A percentile compares a stretch with the other conserved stretches of the same genome.
Conservation (phyloP, 2,888 invertebrate genomes). For the Phyto melanocephala region DNA sequence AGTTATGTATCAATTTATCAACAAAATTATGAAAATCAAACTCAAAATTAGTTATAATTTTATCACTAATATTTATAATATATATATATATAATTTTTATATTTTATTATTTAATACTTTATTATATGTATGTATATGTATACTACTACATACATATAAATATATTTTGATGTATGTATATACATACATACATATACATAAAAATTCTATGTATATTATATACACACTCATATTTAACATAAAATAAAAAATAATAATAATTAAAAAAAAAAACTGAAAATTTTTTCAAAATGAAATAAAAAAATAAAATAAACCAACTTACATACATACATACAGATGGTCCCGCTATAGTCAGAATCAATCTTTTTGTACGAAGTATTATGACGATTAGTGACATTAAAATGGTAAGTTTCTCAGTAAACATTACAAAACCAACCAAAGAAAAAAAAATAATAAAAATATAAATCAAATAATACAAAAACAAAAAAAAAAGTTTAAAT, state of each 20-base stretch:
- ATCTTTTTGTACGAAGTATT: constrained; percentile 98
- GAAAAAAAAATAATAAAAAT: constrained; percentile 45
- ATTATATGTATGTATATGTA: background rate
- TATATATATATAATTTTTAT: background rate
- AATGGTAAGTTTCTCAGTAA: constrained; percentile 90
- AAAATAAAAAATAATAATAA: constrained; percentile 26
- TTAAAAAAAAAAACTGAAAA: constrained; percentile 35
- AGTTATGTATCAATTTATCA: constrained; percentile 12
- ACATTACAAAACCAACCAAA: constrained; percentile 62
- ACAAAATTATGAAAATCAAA: background rate
- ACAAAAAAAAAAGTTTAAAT: no score
- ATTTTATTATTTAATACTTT: background rate
- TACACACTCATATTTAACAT: constrained; percentile 6
- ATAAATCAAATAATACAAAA: constrained; percentile 47
- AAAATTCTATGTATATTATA: constrained; percentile 33
- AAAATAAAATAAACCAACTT: constrained; percentile 59
- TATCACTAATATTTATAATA: background rate
- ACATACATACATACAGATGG: constrained; percentile 84
- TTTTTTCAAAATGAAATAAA: constrained; percentile 53
- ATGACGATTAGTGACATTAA: constrained; percentile 99
- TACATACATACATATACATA: constrained; percentile 25
- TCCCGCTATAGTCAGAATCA: constrained; percentile 97
- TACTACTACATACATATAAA: background rate
- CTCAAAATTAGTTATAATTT: constrained; percentile 14
- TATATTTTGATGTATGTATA: constrained; percentile 27